Conservation (phyloP, 2,888 invertebrate species). For the Dicyrtoma fusca region DNA sequence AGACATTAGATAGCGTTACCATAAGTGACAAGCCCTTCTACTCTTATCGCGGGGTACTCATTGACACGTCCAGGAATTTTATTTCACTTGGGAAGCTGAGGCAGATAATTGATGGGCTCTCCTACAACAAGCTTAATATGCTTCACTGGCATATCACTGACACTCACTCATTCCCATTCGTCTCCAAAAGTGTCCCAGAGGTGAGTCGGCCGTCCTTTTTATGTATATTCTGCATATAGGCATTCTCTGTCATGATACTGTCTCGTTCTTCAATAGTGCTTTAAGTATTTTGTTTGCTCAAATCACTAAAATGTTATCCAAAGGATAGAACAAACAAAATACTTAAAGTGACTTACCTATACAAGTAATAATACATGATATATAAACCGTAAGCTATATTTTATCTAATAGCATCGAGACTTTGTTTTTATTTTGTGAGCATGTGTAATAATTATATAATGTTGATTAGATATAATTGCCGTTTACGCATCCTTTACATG, state of each 20-base stretch:
- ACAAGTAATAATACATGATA: too few species aligned
- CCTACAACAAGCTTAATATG: constrained; percentile 72
- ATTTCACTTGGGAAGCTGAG: constrained; percentile 68
- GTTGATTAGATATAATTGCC: too few species aligned
- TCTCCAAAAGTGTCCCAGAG: constrained; percentile 62
- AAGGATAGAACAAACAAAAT: too few species aligned
- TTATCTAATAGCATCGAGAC: too few species aligned
- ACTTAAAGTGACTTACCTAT: too few species aligned
- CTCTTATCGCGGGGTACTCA: constrained; percentile 63
- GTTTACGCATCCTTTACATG: too few species aligned
- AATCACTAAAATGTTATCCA: not conserved
- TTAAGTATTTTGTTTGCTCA: not conserved
- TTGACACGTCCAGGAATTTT: constrained; percentile 63
- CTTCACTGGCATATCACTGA: constrained; percentile 63
- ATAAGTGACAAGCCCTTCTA: constrained; percentile 68
- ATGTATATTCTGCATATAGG: not conserved
- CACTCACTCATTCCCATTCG: constrained; percentile 64
- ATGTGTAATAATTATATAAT: too few species aligned
- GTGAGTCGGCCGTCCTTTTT: constrained; percentile 34
- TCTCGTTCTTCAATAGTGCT: too few species aligned
- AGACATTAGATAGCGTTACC: constrained; percentile 66
- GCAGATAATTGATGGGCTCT: constrained; percentile 81
- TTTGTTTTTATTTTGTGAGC: too few species aligned
- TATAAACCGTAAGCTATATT: too few species aligned
- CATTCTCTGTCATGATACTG: too few species aligned